Conservation (phyloP, 2,113 vertebrate genomes). For the Campylorhamphus procurvoides region DNA sequence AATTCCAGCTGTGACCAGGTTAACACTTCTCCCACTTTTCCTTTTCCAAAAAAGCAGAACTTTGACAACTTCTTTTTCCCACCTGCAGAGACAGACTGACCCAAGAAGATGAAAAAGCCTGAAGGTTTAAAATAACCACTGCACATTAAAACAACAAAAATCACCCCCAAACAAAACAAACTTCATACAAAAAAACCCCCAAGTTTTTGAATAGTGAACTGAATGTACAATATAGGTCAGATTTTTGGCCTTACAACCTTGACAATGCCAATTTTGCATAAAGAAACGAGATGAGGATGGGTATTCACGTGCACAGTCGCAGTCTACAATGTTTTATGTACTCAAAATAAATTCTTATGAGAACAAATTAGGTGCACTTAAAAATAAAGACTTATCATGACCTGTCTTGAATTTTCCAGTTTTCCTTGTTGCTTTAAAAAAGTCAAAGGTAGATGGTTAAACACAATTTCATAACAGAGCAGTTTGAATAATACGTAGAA, state of each 20-base stretch:
- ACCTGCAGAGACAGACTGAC: slow-evolving; percentile 65
- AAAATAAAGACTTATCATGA: slow-evolving; percentile 61
- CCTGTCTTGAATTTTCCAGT: slow-evolving; percentile 61
- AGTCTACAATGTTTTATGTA: slow-evolving; percentile 53
- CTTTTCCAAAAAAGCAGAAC: slow-evolving; percentile 61
- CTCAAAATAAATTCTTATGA: slow-evolving; percentile 56
- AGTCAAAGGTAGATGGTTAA: slow-evolving; percentile 63
- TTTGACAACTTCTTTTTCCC: slow-evolving; percentile 65
- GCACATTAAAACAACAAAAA: background rate
- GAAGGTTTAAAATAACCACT: background rate
- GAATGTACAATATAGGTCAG: slow-evolving; percentile 41
- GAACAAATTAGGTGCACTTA: slow-evolving; percentile 46
- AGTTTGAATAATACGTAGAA: slow-evolving; percentile 38
- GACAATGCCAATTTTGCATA: slow-evolving; percentile 59
- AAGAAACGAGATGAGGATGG: slow-evolving; percentile 20
- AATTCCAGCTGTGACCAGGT: slow-evolving; percentile 56
- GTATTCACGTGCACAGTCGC: slow-evolving; percentile 52
- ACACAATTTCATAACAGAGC: slow-evolving; percentile 50
- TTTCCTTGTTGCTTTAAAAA: slow-evolving; percentile 71
- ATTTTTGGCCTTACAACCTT: slow-evolving; percentile 79
- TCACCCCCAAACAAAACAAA: background rate
- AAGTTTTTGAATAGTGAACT: background rate
- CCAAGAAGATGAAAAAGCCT: slow-evolving; percentile 68
- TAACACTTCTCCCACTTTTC: slow-evolving; percentile 66
- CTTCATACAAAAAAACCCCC: background rate